A percentile compares a stretch with the other conserved stretches of the same genome.
These are phyloP conservation scores for sheep (Ovis aries) DNA, from an alignment of 2,113 vertebrate species.

Conservation along the genomic window DNA sequence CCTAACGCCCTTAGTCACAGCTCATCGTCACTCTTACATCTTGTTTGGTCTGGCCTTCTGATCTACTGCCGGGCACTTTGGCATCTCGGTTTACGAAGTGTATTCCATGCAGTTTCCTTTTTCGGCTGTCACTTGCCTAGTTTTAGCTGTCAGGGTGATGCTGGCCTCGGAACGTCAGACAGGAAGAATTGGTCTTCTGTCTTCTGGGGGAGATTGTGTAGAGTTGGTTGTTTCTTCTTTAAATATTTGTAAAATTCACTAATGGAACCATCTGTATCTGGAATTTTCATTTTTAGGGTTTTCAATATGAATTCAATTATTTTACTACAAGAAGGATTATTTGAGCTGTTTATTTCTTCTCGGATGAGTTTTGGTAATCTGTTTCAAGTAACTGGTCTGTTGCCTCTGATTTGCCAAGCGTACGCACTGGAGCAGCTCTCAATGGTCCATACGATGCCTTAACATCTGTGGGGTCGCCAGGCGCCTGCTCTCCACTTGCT, in stretches of 20 bases:
- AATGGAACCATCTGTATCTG: not conserved
- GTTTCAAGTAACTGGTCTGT: not conserved
- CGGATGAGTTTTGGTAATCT: not conserved
- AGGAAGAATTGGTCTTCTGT: not conserved
- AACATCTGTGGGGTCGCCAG: not conserved
- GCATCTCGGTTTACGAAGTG: not conserved
- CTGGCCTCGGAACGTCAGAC: not conserved
- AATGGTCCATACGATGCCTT: rapidly evolving
- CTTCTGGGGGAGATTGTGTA: not conserved
- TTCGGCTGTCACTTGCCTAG: not conserved
- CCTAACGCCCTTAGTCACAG: not conserved
- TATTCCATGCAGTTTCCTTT: not conserved
- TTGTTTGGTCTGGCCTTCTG: not conserved
- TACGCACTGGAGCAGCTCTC: not conserved
- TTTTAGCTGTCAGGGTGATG: not conserved
- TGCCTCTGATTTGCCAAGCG: not conserved
- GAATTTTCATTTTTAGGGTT: not conserved
- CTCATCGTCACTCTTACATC: rapidly evolving
- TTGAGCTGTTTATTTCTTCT: not conserved
- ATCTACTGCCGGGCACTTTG: not conserved
- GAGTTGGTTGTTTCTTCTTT: not conserved
- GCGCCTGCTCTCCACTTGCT: too few relatives aligned
- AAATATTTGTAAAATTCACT: not conserved
- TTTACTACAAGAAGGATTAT: not conserved
- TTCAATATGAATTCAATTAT: not conserved